These are phyloP conservation scores for Rallus crepitans DNA, from an alignment of 2,797 vertebrate genomes.

Conservation along the genomic window DNA sequence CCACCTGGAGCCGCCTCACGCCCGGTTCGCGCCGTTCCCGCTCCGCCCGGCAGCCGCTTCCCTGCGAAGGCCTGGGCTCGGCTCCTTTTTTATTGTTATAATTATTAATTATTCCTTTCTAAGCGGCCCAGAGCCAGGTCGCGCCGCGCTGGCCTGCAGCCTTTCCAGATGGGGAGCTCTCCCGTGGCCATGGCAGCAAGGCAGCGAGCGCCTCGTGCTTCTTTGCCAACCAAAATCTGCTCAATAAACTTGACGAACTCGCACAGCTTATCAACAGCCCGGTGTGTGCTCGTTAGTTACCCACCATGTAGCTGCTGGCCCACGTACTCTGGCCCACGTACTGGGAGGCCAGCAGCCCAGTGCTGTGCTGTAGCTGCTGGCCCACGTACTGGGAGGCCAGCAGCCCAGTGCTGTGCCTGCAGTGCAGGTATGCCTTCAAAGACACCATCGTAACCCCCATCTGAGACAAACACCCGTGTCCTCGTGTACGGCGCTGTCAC, in stretches of 20 bases:
- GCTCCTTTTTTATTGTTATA: too few relatives aligned
- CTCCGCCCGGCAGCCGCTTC: fast-evolving
- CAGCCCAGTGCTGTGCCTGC: fast-evolving
- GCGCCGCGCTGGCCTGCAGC: not conserved
- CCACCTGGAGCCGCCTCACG: not conserved
- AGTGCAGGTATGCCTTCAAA: fast-evolving
- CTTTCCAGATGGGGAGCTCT: not conserved
- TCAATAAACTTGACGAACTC: fast-evolving
- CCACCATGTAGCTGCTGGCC: not conserved
- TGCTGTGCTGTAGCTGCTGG: too few relatives aligned
- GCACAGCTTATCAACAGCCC: not conserved
- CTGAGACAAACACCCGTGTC: not conserved
- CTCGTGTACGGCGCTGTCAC: fast-evolving
- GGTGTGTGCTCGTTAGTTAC: fast-evolving
- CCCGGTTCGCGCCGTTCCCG: not conserved
- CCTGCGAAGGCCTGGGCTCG: not conserved
- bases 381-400: too few relatives aligned
- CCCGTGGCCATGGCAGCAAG: too few relatives aligned
- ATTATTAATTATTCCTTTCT: too few relatives aligned
- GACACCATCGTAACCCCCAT: fast-evolving
- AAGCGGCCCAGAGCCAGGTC: not conserved
- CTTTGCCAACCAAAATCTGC: too few relatives aligned
- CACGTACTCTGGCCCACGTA: too few relatives aligned
- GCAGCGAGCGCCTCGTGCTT: fast-evolving
- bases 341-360: fast-evolving